Base-by-base conservation (phyloP, 2,113 vertebrate genomes). In the Bombycilla garrulus region DNA sequence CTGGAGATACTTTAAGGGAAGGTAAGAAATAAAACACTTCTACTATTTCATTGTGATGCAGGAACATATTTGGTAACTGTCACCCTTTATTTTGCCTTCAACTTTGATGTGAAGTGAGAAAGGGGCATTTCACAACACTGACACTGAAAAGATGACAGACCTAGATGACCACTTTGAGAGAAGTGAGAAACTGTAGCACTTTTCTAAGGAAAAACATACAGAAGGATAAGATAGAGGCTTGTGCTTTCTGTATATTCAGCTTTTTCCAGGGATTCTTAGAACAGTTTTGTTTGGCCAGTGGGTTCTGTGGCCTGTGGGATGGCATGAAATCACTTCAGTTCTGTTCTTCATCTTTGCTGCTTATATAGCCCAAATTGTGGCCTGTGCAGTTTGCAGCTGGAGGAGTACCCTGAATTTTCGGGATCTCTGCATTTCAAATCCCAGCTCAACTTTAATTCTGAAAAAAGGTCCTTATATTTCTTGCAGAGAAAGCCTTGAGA, bases 61-160 rank as follows among this genome's bases (percentile, higher is more conserved):
- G 23, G 69, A 36, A 35, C 42, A 56, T 45, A 9, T 7, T 73
- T 85, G 51, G 17, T 36, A 71, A 60, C 38, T 33, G 36, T 60
- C 83, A 90, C 45, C 45, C 23, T 74, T 50, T 57, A 56, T 95
- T 94, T 83, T 23, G 1, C 88, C 53, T 85, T 66, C 26, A 67
- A 3, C 42, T 44, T 69, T 84, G 73, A 44, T 66, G 15, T 86
- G 57, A 56, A 26, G 51, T 76, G 44, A 20, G 26, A 88, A 84
- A 31, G 82, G 23, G 69, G 58, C 31, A 16, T 90, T 84, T 81
- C 31, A 47, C 22, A 57, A 17, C 25, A 18, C 12, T 42, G 51
- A 21, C 31, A 28, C 62, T 92, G 45, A 85, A 77, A 77, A 48
- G 40, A 45, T 73, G 74, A 38, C 50, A 90, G 71, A 78, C 7